phyloP scores from a whole-genome alignment of 2,797 vertebrate species.

The Mormyrus proboscirostris region DNA sequence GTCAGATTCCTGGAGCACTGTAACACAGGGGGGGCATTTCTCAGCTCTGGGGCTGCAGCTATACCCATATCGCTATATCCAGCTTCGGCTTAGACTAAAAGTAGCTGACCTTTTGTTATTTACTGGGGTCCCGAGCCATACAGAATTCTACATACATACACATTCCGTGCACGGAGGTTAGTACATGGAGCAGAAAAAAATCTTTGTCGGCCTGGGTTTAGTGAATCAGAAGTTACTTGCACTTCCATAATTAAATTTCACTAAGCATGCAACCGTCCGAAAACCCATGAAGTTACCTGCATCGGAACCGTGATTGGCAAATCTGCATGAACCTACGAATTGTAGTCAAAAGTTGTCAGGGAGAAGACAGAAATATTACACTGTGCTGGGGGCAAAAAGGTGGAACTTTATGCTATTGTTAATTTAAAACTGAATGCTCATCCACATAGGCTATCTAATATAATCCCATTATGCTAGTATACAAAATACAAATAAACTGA shows the following conservation, averaged over 20 bases:
- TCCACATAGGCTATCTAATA: not conserved
- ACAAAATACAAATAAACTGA: not conserved
- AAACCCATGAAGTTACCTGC: not conserved
- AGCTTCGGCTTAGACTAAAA: not conserved
- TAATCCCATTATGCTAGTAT: not conserved
- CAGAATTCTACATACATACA: not conserved
- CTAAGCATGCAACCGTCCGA: not conserved
- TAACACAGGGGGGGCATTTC: not conserved
- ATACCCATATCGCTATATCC: not conserved
- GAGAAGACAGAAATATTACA: not conserved
- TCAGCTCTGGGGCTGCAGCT: not conserved
- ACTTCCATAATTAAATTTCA: not conserved
- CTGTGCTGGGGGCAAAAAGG: not conserved
- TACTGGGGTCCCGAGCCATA: not conserved
- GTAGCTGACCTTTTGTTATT: not conserved
- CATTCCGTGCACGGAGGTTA: not conserved
- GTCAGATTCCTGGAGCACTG: constrained; percentile 49
- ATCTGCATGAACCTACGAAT: constrained; percentile 11
- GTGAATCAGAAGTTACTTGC: not conserved
- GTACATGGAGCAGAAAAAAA: not conserved
- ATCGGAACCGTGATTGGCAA: not conserved
- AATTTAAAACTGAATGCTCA: not conserved
- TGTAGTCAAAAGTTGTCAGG: not conserved
- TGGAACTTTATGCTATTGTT: not conserved
- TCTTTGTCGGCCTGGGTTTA: not conserved